Base-by-base conservation (phyloP, 2,797 vertebrate species). In the Enteromius argenteus region DNA sequence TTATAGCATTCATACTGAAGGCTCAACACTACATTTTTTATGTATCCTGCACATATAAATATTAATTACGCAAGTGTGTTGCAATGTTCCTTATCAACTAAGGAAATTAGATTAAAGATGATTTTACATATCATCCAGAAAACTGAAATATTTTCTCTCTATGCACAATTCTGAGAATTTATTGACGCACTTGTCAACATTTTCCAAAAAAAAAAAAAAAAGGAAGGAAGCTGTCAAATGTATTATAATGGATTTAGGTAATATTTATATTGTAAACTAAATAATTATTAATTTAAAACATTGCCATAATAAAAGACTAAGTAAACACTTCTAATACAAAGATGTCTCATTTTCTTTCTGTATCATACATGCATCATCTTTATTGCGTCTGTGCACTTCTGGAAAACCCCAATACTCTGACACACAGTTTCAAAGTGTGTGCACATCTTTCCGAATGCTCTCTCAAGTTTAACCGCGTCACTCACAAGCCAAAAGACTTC, bases 51-150 rank as follows among this genome's bases (percentile, higher is more conserved):
- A 94, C 91, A 91, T 84, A 83, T 93, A 93, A 93, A 92, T 23
- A 3, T 14, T 90, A 92, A 92, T 94, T 89, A 94, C 88, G 86
- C 88, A 86, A 90, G 92, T 88, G 89, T 89, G 88, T 84, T 88
- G 80, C 91, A 87, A 91, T 92, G 88, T 91, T 94, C 91, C 93
- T 94, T 94, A 94, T 91, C 92, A 93, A 93, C 93, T 93, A 91
- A 94, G 93, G 90, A 92, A 69, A 72, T 68, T 86, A 46, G 62
- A 76, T 11, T 74, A 39, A 88, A 89, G 67, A 83, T 91, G 89
- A 86, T 86, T 90, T 89, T 51, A 8, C 44, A 23, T 23, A 56
- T 27, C 32, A 56, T 35, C 27, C 32, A n/a, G 19, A 56, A 69
- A 69, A n/a, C 10, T 0, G 13, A 37, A 8, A 67, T 9, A 4